phyloP scores from a whole-genome alignment of 2,797 vertebrate genomes.

The Pristis pectinata region DNA sequence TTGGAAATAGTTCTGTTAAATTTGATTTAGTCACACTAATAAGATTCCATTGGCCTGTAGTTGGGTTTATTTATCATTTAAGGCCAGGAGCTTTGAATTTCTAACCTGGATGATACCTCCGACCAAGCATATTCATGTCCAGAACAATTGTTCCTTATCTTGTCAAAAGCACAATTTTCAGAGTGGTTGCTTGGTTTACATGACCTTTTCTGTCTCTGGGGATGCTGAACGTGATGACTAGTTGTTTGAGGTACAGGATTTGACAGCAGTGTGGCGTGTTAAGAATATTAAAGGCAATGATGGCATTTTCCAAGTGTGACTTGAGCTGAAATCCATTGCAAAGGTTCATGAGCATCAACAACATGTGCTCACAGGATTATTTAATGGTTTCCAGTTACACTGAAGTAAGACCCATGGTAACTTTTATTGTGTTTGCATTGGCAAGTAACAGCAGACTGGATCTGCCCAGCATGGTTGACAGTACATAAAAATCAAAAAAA shows the following conservation, averaged over 20 bases:
- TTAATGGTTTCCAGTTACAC: background rate
- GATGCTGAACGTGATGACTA: background rate
- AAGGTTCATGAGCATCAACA: background rate
- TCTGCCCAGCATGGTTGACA: too few relatives aligned
- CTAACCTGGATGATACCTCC: background rate
- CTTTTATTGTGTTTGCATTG: too few relatives aligned
- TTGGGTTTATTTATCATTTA: background rate
- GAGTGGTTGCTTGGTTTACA: background rate
- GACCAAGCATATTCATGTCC: background rate
- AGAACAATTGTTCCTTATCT: slow-evolving; percentile 1
- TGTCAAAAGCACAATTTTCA: slow-evolving; percentile 11
- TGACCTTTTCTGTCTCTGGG: background rate
- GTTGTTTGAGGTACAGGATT: background rate
- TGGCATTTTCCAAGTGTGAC: too few relatives aligned
- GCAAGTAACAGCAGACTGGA: too few relatives aligned
- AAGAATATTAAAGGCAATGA: background rate
- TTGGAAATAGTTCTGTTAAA: background rate
- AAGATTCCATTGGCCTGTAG: background rate
- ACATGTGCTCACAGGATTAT: background rate
- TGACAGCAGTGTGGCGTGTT: background rate
- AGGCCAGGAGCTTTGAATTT: background rate
- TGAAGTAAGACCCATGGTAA: background rate
- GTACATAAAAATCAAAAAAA: too few relatives aligned
- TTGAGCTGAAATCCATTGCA: background rate
- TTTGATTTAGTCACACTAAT: background rate